A percentile compares a stretch with the other conserved stretches of the same genome.
phyloP scores from a whole-genome alignment of 2,113 vertebrate genomes.

The Glareola pratincola region DNA sequence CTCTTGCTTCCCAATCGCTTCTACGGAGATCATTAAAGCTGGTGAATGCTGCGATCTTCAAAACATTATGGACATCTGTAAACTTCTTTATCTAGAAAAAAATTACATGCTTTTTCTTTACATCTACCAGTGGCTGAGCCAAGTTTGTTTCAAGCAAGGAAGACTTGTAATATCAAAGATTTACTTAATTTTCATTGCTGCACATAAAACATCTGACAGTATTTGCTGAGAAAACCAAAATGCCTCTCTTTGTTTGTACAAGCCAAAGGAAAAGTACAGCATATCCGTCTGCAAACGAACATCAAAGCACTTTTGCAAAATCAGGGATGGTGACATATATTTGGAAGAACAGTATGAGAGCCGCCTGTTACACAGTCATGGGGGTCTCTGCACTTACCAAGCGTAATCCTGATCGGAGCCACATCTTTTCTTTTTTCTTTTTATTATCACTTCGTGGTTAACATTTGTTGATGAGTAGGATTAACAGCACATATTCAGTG shows the following conservation, averaged over 20 bases:
- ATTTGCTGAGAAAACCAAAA: constrained; percentile 72
- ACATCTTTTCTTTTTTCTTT: constrained; percentile 52
- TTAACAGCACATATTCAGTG: constrained; percentile 66
- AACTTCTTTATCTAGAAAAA: constrained; percentile 1
- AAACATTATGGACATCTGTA: constrained; percentile 13
- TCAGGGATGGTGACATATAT: constrained; percentile 77
- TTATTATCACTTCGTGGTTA: constrained; percentile 64
- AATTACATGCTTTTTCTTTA: neutral
- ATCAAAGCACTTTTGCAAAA: constrained; percentile 81
- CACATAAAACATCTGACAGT: constrained; percentile 70
- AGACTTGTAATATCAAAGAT: constrained; percentile 51
- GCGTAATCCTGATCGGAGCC: constrained; percentile 54
- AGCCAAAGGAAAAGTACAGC: constrained; percentile 74
- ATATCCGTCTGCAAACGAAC: constrained; percentile 77
- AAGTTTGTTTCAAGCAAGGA: neutral
- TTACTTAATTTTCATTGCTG: constrained; percentile 68
- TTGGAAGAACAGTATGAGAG: constrained; percentile 85
- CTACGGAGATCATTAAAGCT: constrained; percentile 32
- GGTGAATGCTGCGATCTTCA: neutral
- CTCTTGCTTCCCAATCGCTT: neutral
- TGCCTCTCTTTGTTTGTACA: constrained; percentile 80
- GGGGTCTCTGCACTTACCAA: constrained; percentile 45
- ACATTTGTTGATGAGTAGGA: constrained; percentile 65
- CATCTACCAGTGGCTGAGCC: constrained; percentile 19
- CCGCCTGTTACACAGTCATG: constrained; percentile 66